Conservation (phyloP, 2,797 vertebrate genomes). For the Hemibagrus guttatus region DNA sequence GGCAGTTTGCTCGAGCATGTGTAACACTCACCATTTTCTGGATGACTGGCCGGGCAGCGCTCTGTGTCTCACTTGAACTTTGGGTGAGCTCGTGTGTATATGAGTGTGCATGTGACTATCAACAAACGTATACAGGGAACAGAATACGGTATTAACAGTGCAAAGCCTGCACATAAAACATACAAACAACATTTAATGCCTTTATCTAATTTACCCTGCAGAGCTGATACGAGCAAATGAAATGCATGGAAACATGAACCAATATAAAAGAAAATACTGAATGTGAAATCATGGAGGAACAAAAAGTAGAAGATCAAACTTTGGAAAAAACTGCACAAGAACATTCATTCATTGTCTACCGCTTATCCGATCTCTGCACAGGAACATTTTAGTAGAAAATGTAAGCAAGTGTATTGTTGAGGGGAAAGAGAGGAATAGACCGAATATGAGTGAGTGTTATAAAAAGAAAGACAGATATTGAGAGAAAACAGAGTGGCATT, state of each 20-base stretch:
- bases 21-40: constrained; percentile 50
- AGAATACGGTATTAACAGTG: not conserved
- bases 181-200: not conserved
- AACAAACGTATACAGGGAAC: not conserved
- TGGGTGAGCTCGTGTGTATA: not conserved
- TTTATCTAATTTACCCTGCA: not conserved
- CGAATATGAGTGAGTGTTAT: constrained; percentile 5
- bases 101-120: constrained; percentile 3
- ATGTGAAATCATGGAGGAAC: not conserved
- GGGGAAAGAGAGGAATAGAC: not conserved
- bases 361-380: too few relatives aligned
- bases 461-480: not conserved
- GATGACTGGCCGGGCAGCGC: constrained; percentile 44
- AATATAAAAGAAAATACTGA: not conserved
- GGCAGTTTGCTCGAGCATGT: constrained; percentile 50
- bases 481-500: not conserved
- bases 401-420: not conserved
- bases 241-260: not conserved
- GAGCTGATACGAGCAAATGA: not conserved
- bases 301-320: not conserved
- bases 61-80: constrained; percentile 37
- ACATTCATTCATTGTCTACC: too few relatives aligned
- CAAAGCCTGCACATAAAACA: not conserved
- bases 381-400: constrained; percentile 2
- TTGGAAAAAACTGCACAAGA: not conserved